Conservation (phyloP, 2,888 invertebrate genomes). For the Pseudococcus longispinus region DNA sequence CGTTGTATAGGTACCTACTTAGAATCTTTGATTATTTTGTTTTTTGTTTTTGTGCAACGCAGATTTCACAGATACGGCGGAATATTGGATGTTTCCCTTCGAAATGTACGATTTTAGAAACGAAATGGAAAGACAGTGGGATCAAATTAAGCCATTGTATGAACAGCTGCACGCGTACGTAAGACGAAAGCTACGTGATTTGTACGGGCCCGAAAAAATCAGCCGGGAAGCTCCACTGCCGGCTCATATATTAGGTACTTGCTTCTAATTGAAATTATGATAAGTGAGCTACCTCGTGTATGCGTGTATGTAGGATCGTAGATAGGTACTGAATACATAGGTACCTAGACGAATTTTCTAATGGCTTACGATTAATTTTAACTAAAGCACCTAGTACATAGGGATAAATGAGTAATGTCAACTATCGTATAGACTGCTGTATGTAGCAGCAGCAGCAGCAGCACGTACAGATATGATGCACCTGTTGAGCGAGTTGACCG, state of each 20-base stretch:
- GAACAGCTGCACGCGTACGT: slow-evolving; percentile 89
- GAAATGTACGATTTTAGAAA: slow-evolving; percentile 78
- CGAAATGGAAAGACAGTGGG: slow-evolving; percentile 84
- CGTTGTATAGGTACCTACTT: too few relatives aligned
- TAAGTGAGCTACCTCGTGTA: too few relatives aligned
- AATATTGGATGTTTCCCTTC: slow-evolving; percentile 88
- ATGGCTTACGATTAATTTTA: too few relatives aligned
- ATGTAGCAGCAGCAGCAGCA: too few relatives aligned
- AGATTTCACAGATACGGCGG: slow-evolving; percentile 88
- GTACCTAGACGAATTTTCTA: too few relatives aligned
- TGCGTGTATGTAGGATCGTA: too few relatives aligned
- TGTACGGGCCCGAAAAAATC: slow-evolving; percentile 83
- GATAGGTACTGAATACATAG: too few relatives aligned
- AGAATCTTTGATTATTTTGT: background rate
- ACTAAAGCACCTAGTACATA: too few relatives aligned
- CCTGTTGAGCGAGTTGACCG: background rate
- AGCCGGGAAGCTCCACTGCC: slow-evolving; percentile 82
- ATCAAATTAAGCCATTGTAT: slow-evolving; percentile 84
- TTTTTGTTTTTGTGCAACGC: slow-evolving; percentile 56
- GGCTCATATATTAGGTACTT: slow-evolving; percentile 78
- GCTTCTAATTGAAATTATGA: too few relatives aligned
- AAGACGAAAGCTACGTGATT: slow-evolving; percentile 79
- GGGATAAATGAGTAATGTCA: too few relatives aligned
- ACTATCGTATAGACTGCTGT: too few relatives aligned
- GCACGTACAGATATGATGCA: background rate